A percentile compares a stretch with the other conserved stretches of the same genome.
These are phyloP conservation scores for Sebastes steindachneri DNA, from an alignment of 2,797 vertebrate genomes.

Conservation along the genomic window DNA sequence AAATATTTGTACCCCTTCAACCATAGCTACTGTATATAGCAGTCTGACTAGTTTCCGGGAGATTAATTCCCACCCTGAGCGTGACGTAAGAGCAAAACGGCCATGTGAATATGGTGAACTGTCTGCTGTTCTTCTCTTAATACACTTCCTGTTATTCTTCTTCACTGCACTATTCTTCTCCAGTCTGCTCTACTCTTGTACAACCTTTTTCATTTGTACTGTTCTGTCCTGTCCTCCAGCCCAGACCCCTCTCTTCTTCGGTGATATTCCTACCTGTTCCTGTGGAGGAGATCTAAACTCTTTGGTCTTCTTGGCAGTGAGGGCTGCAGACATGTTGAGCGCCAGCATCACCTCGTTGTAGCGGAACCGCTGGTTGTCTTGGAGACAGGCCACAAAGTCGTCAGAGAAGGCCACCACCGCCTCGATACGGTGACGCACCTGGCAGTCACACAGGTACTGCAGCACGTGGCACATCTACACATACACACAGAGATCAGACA, in stretches of 20 bases:
- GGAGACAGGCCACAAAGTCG: conserved; percentile 94
- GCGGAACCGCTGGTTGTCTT: conserved; percentile 95
- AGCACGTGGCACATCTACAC: conserved; percentile 92
- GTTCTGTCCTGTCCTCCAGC: neutral
- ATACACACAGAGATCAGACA: neutral
- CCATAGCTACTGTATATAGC: no score
- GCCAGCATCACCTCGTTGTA: conserved; percentile 99
- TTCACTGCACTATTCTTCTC: neutral
- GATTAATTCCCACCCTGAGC: no score
- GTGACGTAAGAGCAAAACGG: no score
- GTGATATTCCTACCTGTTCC: conserved; percentile 86
- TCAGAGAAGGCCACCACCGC: conserved; percentile 96
- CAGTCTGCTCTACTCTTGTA: neutral
- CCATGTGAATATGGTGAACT: no score
- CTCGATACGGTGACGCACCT: conserved; percentile 94
- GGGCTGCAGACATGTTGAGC: conserved; percentile 96
- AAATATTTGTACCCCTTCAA: no score
- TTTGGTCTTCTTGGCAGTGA: conserved; percentile 96
- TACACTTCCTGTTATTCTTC: neutral
- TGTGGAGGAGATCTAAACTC: conserved; percentile 96
- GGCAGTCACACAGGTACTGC: conserved; percentile 96
- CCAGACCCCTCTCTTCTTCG: neutral
- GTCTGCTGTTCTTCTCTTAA: no score
- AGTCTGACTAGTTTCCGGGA: no score
- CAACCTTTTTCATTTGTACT: neutral